Percentiles rank a stretch among this genome's conserved stretches.
Evolutionary conservation across 2,797 vertebrate species (phyloP).

Genomic region (Bufotes viridis): DNA sequence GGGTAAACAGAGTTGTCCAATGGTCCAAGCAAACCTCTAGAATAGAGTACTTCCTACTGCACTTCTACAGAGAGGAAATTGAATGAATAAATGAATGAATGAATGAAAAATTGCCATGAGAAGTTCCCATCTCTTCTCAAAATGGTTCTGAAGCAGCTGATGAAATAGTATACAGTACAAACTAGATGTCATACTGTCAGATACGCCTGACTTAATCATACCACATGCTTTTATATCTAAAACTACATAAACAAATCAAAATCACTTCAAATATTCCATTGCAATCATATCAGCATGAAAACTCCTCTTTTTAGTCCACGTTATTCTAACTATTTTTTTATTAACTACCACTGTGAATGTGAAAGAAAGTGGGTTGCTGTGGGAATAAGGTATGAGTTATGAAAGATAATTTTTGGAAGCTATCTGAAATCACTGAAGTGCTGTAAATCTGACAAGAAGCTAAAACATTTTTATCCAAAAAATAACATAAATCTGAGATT

Average conservation of each 20-base stretch:
- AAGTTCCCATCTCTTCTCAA: too few species aligned
- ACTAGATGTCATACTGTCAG: not conserved
- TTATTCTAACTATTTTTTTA: not conserved
- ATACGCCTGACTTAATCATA: not conserved
- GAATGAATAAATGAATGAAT: too few species aligned
- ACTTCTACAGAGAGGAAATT: too few species aligned
- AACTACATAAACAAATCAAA: not conserved
- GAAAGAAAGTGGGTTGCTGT: constrained; percentile 2
- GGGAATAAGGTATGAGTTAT: constrained; percentile 1
- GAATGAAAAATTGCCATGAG: too few species aligned
- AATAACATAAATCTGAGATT: constrained; percentile 41
- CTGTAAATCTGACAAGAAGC: constrained; percentile 34
- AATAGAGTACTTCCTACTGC: too few species aligned
- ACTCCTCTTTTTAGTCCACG: not conserved
- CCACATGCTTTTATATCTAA: not conserved
- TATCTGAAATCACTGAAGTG: constrained; percentile 24
- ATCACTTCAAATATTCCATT: not conserved
- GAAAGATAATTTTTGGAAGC: constrained; percentile 9
- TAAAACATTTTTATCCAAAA: constrained; percentile 54
- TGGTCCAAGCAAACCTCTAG: too few species aligned
- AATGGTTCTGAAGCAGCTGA: too few species aligned
- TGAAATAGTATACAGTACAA: not conserved
- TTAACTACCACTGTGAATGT: not conserved
- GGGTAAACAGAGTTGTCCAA: too few species aligned
- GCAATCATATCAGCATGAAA: not conserved